Percentiles rank a stretch among this genome's conserved stretches.
Evolutionary conservation across 2,797 vertebrate genomes (phyloP).

Genomic region (Chanos chanos): DNA sequence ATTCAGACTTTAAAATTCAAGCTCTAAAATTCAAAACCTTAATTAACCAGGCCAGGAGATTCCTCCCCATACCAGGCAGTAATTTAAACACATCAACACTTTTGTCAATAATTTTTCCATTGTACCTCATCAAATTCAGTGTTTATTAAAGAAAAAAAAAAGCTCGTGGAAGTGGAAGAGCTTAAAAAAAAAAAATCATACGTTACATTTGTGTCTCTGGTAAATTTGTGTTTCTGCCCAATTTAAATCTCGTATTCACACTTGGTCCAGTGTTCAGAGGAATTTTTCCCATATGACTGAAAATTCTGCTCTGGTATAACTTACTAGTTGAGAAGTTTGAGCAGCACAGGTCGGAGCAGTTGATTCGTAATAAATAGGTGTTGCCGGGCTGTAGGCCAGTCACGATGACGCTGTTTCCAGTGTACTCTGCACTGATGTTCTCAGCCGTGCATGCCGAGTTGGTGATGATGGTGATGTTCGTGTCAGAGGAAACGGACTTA

Average conservation of each 20-base stretch:
- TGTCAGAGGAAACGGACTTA: background rate
- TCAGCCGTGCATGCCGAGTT: background rate
- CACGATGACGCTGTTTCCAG: background rate
- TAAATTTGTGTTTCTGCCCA: no score
- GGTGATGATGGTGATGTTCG: background rate
- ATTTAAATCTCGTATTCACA: background rate
- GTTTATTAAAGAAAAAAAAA: background rate
- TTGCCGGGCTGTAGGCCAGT: slow-evolving; percentile 25
- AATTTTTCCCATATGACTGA: background rate
- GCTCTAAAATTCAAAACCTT: no score
- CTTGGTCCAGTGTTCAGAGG: background rate
- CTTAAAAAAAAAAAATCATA: background rate
- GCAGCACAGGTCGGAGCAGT: slow-evolving; percentile 24
- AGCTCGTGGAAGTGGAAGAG: background rate
- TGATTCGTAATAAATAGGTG: slow-evolving; percentile 15
- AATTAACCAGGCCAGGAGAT: no score
- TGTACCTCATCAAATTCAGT: no score
- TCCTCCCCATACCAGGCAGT: no score
- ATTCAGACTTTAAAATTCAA: no score
- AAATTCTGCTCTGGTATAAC: background rate
- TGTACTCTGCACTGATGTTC: background rate
- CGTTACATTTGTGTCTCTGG: no score
- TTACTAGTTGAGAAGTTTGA: slow-evolving; percentile 24
- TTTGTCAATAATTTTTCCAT: no score
- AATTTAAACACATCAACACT: no score